phyloP scores from a whole-genome alignment of 2,797 vertebrate species.

The Pampus argenteus region DNA sequence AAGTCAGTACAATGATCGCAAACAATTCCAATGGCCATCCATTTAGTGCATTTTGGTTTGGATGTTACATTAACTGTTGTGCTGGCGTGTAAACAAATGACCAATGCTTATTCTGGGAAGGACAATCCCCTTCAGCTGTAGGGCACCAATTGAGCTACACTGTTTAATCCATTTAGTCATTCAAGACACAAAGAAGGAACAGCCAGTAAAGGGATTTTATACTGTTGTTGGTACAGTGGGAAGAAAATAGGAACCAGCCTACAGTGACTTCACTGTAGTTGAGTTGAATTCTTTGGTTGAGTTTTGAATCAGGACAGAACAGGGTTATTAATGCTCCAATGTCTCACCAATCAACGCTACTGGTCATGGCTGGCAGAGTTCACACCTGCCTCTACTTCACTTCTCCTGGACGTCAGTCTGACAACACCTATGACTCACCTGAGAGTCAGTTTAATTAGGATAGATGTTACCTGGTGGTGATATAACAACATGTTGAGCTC shows the following conservation, averaged over 20 bases:
- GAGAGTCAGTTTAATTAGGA: constrained; percentile 15
- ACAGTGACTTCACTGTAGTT: not conserved
- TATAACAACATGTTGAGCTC: not conserved
- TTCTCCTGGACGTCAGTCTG: not conserved
- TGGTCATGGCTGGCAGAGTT: constrained; percentile 1
- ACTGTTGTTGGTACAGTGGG: not conserved
- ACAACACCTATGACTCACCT: constrained; percentile 23
- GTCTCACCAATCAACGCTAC: constrained; percentile 46
- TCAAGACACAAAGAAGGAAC: too few relatives aligned
- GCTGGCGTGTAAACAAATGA: too few relatives aligned
- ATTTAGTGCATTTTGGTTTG: too few relatives aligned
- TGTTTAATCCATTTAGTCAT: too few relatives aligned
- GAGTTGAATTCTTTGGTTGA: constrained; percentile 2
- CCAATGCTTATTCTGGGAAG: too few relatives aligned
- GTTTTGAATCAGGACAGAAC: constrained; percentile 13
- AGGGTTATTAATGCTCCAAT: not conserved
- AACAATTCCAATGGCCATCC: not conserved
- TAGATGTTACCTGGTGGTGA: constrained; percentile 7
- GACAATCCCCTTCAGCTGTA: too few relatives aligned
- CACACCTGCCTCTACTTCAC: constrained; percentile 1
- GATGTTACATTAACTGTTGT: too few relatives aligned
- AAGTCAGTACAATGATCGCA: too few relatives aligned
- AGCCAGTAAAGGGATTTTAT: not conserved
- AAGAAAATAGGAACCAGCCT: not conserved
- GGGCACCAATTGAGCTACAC: too few relatives aligned